A percentile compares a stretch with the other conserved stretches of the same genome.
Conservation (phyloP, 2,797 vertebrate genomes). For the Hoplostethus mediterraneus region DNA sequence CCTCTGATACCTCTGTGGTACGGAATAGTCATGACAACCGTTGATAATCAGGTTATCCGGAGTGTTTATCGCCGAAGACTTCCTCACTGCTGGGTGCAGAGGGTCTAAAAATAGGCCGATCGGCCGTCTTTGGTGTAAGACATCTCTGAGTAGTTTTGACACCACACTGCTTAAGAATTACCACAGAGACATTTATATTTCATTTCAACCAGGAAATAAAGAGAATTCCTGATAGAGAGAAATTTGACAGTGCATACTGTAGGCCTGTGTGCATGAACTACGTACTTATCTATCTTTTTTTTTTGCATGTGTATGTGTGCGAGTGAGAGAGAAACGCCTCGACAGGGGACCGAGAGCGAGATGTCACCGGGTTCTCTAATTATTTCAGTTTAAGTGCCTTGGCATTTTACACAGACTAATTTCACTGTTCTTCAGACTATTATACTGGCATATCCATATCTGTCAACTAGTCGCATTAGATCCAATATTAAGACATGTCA, state of each 20-base stretch:
- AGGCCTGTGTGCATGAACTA: slow-evolving; percentile 17
- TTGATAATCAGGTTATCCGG: slow-evolving; percentile 43
- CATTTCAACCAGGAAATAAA: slow-evolving; percentile 40
- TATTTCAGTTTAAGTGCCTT: slow-evolving; percentile 11
- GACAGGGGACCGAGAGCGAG: background rate
- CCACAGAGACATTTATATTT: slow-evolving; percentile 50
- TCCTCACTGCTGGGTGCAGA: slow-evolving; percentile 8
- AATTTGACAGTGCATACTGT: background rate
- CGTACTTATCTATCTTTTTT: background rate
- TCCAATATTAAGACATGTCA: slow-evolving; percentile 41
- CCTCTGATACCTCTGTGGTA: slow-evolving; percentile 31
- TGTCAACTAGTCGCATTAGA: slow-evolving; percentile 38
- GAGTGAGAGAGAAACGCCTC: background rate
- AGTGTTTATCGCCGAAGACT: slow-evolving; percentile 13
- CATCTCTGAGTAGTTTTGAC: slow-evolving; percentile 27
- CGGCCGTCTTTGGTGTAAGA: slow-evolving; percentile 24
- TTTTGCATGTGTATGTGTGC: background rate
- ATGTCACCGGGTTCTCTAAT: slow-evolving; percentile 33
- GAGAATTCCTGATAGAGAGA: slow-evolving; percentile 30
- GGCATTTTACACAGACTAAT: slow-evolving; percentile 39
- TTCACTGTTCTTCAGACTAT: slow-evolving; percentile 4
- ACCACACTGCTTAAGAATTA: slow-evolving; percentile 30
- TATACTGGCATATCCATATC: slow-evolving; percentile 15
- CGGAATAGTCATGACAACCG: slow-evolving; percentile 33
- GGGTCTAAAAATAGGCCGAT: slow-evolving; percentile 46